Evolutionary conservation across 1,140 invertebrate species (phyloP).

Genomic region (Magallana ariakensis): DNA sequence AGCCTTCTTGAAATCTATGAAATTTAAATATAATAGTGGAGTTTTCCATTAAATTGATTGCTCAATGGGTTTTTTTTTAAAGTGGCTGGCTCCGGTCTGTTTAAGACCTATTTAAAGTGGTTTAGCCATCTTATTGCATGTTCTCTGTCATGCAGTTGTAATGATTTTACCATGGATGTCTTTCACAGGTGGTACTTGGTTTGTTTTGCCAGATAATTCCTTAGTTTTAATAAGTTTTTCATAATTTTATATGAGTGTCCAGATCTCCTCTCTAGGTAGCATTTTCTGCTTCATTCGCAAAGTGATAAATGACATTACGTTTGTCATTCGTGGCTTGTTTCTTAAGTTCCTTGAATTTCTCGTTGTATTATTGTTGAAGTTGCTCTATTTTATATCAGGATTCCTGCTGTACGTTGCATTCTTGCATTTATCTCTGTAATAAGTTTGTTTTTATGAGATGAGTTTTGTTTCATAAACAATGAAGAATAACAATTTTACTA

Average conservation of each 20-base stretch:
- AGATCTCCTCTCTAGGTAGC: slow-evolving; percentile 1
- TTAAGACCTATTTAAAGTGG: slow-evolving; percentile 44
- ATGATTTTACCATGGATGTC: slow-evolving; percentile 40
- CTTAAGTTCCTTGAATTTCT: too few relatives aligned
- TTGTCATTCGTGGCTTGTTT: not conserved
- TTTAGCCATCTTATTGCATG: slow-evolving; percentile 40
- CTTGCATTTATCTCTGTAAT: too few relatives aligned
- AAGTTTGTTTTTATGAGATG: too few relatives aligned
- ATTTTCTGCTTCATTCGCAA: not conserved
- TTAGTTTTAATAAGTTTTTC: slow-evolving; percentile 47
- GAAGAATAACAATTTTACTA: too few relatives aligned
- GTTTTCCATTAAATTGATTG: slow-evolving; percentile 43
- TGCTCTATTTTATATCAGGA: too few relatives aligned
- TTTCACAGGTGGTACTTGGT: slow-evolving; percentile 38
- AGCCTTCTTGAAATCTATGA: slow-evolving; percentile 47
- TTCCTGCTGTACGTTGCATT: too few relatives aligned
- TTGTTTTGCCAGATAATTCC: not conserved
- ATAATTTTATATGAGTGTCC: not conserved
- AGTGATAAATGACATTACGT: not conserved
- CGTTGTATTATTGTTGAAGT: too few relatives aligned
- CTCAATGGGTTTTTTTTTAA: slow-evolving; percentile 36
- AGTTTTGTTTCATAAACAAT: too few relatives aligned
- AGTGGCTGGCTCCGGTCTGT: slow-evolving; percentile 41
- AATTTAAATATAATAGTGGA: slow-evolving; percentile 38
- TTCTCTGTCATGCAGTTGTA: slow-evolving; percentile 17